Percentiles rank a stretch among this genome's conserved stretches.
Evolutionary conservation across 2,888 invertebrate species (phyloP).

Genomic region (Antheraea yamamai): DNA sequence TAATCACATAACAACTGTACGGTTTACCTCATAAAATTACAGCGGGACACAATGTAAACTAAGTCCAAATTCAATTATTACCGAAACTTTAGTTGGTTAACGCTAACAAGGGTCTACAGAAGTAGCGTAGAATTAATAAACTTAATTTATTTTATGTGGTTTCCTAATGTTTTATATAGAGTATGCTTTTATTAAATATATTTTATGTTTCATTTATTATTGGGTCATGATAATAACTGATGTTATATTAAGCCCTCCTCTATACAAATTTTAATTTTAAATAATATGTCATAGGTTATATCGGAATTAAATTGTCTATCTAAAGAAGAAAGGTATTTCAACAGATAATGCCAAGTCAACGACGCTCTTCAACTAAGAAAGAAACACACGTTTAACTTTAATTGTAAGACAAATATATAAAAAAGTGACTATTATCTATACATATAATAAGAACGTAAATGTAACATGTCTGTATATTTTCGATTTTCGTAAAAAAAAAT

Average conservation of each 20-base stretch:
- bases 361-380: not conserved
- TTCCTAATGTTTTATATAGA: slow-evolving; percentile 4
- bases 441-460: too few relatives aligned
- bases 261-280: not conserved
- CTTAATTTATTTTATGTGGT: slow-evolving; percentile 27
- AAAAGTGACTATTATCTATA: too few relatives aligned
- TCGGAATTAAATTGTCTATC: not conserved
- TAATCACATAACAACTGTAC: slow-evolving; percentile 1
- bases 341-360: not conserved
- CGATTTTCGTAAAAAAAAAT: too few relatives aligned
- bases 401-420: too few relatives aligned
- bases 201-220: not conserved
- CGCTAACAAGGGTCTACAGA: slow-evolving; percentile 42
- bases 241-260: not conserved
- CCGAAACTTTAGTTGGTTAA: slow-evolving; percentile 37
- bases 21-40: slow-evolving; percentile 27
- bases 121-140: slow-evolving; percentile 35
- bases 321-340: not conserved
- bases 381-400: not conserved
- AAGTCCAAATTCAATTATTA: slow-evolving; percentile 41
- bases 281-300: not conserved
- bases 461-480: too few relatives aligned
- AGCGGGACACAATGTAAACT: slow-evolving; percentile 35
- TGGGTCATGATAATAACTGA: not conserved
- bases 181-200: not conserved